Evolutionary conservation across 2,888 invertebrate species (phyloP).

Genomic region (Parelbella ahira): DNA sequence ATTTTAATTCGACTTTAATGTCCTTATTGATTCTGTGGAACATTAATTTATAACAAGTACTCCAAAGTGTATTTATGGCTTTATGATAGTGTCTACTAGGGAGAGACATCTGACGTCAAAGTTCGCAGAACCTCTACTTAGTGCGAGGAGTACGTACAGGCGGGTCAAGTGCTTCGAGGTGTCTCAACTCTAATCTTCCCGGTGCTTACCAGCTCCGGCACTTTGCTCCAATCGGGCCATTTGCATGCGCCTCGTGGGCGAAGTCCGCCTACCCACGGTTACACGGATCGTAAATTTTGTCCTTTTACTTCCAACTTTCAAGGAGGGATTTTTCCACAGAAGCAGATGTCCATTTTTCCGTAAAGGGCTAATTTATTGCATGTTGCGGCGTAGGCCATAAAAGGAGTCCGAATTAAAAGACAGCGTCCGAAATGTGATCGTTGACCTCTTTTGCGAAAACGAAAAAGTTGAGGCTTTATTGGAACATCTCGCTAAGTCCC

Average conservation of each 20-base stretch:
- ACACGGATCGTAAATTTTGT: constrained; percentile 76
- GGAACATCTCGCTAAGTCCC: constrained; percentile 21
- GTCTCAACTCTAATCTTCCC: constrained; percentile 57
- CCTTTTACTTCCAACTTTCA: constrained; percentile 65
- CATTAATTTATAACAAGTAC: too few species aligned
- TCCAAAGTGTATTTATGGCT: too few species aligned
- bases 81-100: too few species aligned
- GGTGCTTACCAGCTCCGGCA: constrained; percentile 47
- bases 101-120: too few species aligned
- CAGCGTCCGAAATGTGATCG: constrained; percentile 50
- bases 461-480: constrained; percentile 36
- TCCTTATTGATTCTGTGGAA: too few species aligned
- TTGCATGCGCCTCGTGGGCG: constrained; percentile 76
- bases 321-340: constrained; percentile 61
- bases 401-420: constrained; percentile 65
- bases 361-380: constrained; percentile 73
- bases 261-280: constrained; percentile 70
- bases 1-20: too few species aligned
- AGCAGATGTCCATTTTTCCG: constrained; percentile 75
- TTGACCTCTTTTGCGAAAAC: constrained; percentile 47
- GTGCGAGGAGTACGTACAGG: constrained; percentile 7
- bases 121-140: constrained; percentile 9
- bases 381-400: constrained; percentile 62
- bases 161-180: constrained; percentile 40
- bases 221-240: constrained; percentile 68